A percentile compares a stretch with the other conserved stretches of the same genome.
Evolutionary conservation across 2,888 invertebrate genomes (phyloP).

Genomic region (Syritta pipiens): DNA sequence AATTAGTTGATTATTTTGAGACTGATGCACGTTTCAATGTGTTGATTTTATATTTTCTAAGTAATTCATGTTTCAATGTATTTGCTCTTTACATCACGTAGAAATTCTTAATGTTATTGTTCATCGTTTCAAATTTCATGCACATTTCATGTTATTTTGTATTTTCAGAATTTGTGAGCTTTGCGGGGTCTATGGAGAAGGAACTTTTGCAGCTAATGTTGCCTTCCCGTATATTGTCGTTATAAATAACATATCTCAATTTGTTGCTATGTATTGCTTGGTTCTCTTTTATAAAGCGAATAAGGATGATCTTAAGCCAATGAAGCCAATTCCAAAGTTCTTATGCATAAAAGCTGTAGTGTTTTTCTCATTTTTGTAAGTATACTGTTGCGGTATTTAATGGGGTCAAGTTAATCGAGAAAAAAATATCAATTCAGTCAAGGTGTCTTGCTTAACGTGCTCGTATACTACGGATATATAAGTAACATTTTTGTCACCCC

Average conservation of each 20-base stretch:
- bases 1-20: too few species aligned
- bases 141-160: not conserved
- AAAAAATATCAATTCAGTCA: too few species aligned
- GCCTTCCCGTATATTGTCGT: slow-evolving; percentile 95
- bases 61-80: too few species aligned
- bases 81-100: too few species aligned
- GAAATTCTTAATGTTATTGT: too few species aligned
- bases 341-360: slow-evolving; percentile 98
- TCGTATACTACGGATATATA: slow-evolving; percentile 91
- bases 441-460: slow-evolving; percentile 91
- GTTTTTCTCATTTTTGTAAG: slow-evolving; percentile 99
- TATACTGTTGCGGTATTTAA: slow-evolving; percentile 72
- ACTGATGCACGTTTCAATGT: too few species aligned
- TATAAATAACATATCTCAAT: slow-evolving; percentile 95
- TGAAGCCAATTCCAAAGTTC: slow-evolving; percentile 97
- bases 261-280: slow-evolving; percentile 97
- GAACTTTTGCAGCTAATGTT: slow-evolving; percentile 90
- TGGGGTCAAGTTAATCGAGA: not conserved
- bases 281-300: slow-evolving; percentile 96
- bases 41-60: too few species aligned
- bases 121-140: not conserved
- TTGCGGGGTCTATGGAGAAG: slow-evolving; percentile 92
- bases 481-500: slow-evolving; percentile 86
- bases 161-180: slow-evolving; percentile 88
- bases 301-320: slow-evolving; percentile 89